Evolutionary conservation across 1,140 invertebrate genomes (phyloP).

Genomic region (Odontomachus brunneus): DNA sequence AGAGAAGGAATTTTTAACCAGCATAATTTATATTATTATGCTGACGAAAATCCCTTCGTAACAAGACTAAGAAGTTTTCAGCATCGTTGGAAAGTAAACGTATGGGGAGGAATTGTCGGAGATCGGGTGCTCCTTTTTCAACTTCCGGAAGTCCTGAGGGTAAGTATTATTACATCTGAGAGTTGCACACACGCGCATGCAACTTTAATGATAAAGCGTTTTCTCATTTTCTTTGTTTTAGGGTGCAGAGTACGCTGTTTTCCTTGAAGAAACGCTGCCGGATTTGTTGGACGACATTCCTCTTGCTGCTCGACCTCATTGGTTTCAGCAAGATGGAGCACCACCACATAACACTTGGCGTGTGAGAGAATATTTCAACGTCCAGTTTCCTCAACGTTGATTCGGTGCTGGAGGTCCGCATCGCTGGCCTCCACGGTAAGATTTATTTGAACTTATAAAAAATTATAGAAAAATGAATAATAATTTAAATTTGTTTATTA

Average conservation of each 20-base stretch:
- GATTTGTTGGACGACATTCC: not conserved
- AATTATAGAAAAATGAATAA: not conserved
- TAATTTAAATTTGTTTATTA: no score
- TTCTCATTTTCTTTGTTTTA: no score
- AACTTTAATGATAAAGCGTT: not conserved
- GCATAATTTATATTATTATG: constrained; percentile 16
- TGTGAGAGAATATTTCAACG: not conserved
- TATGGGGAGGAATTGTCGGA: constrained; percentile 1
- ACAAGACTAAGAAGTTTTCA: constrained; percentile 3
- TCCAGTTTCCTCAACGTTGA: not conserved
- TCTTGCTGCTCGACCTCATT: not conserved
- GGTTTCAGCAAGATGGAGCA: not conserved
- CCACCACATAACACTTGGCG: not conserved
- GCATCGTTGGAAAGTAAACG: no score
- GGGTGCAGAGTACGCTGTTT: not conserved
- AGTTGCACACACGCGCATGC: not conserved
- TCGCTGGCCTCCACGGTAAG: not conserved
- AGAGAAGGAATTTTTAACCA: constrained; percentile 10
- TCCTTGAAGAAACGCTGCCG: not conserved
- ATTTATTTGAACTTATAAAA: not conserved
- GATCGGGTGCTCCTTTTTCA: not conserved
- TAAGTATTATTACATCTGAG: constrained; percentile 4
- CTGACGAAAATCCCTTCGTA: not conserved
- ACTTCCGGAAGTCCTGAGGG: not conserved
- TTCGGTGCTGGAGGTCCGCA: not conserved